A percentile compares a stretch with the other conserved stretches of the same genome.
Evolutionary conservation across 2,888 invertebrate species (phyloP).

Genomic region (Meghimatium bilineatum): DNA sequence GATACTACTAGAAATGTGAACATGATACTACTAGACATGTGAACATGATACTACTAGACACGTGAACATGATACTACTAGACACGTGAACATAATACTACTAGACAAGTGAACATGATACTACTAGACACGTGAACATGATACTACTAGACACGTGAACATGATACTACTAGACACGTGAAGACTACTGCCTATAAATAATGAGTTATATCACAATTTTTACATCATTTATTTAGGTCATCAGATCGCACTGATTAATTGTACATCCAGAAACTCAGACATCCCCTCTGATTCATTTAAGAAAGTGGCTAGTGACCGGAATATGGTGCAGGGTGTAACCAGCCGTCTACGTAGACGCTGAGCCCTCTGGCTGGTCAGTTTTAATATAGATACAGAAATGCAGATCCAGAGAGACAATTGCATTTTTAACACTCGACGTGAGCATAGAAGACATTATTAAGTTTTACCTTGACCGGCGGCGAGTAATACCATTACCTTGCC

Average conservation of each 20-base stretch:
- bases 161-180: too few species aligned
- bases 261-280: not conserved
- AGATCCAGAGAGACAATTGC: constrained; percentile 29
- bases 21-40: too few species aligned
- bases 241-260: not conserved
- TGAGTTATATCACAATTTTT: too few species aligned
- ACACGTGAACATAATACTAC: too few species aligned
- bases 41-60: too few species aligned
- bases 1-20: too few species aligned
- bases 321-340: not conserved
- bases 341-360: not conserved
- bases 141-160: too few species aligned
- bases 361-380: not conserved
- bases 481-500: constrained; percentile 31
- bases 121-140: too few species aligned
- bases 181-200: too few species aligned
- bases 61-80: too few species aligned
- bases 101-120: too few species aligned
- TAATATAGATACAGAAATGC: constrained; percentile 12
- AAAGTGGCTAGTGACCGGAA: not conserved
- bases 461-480: constrained; percentile 39
- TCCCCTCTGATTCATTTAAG: not conserved
- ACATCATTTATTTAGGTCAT: not conserved
- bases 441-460: constrained; percentile 25
- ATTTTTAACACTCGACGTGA: constrained; percentile 21